Conservation (phyloP, 2,113 vertebrate genomes). For the Narcine bancroftii region DNA sequence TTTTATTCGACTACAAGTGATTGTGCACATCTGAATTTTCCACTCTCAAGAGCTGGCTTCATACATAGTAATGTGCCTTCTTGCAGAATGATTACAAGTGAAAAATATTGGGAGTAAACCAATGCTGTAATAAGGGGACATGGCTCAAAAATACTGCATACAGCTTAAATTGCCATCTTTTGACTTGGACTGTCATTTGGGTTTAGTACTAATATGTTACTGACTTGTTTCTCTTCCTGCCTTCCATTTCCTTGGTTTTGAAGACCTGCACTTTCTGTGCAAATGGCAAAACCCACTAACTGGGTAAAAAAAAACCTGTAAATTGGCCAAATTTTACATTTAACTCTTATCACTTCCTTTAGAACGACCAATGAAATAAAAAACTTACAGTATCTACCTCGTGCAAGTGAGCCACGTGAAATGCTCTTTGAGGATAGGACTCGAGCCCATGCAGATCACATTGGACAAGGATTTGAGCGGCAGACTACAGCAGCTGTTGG, state of each 20-base stretch:
- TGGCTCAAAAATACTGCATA: background rate
- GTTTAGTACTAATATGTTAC: background rate
- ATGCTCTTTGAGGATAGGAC: constrained; percentile 95
- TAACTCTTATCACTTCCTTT: constrained; percentile 33
- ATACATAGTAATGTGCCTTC: background rate
- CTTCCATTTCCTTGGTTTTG: background rate
- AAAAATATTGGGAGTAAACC: background rate
- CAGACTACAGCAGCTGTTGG: constrained; percentile 92
- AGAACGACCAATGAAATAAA: constrained; percentile 98
- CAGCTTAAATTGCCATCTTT: background rate
- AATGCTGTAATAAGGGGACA: background rate
- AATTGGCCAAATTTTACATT: constrained; percentile 16
- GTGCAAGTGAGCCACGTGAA: constrained; percentile 89
- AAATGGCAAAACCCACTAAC: background rate
- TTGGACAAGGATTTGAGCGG: constrained; percentile 92
- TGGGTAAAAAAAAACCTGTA: background rate
- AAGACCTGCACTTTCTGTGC: background rate
- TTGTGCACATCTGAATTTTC: background rate
- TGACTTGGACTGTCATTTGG: background rate
- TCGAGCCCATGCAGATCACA: constrained; percentile 89
- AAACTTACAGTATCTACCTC: constrained; percentile 97
- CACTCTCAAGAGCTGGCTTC: background rate
- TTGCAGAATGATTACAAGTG: background rate
- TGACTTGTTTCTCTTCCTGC: background rate
- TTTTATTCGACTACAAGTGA: background rate